Conservation (phyloP, 2,888 invertebrate genomes). For the Pegoplata infirma region DNA sequence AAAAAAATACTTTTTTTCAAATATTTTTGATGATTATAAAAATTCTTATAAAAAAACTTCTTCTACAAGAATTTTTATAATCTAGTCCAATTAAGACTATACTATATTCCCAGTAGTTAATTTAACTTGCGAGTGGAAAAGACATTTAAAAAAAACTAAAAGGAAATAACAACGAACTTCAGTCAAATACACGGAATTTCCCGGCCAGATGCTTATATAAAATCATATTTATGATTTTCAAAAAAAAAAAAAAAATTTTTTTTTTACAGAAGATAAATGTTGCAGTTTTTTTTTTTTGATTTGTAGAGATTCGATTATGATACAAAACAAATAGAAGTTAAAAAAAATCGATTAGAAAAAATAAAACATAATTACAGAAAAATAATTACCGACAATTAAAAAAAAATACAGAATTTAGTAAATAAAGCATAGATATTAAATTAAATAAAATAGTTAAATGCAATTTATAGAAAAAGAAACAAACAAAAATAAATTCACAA, state of each 20-base stretch:
- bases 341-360: conserved; percentile 47
- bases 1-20: conserved; percentile 11
- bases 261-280: conserved; percentile 34
- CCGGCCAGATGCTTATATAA: conserved; percentile 77
- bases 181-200: conserved; percentile 78
- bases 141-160: too few relatives aligned
- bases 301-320: conserved; percentile 54
- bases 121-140: conserved; percentile 48
- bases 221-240: conserved; percentile 59
- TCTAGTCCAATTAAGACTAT: conserved; percentile 15
- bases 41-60: conserved; percentile 3
- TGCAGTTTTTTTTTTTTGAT: conserved; percentile 40
- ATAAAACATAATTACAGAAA: conserved; percentile 21
- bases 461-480: background rate
- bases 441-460: too few relatives aligned
- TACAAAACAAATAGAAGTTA: conserved; percentile 52
- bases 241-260: conserved; percentile 49
- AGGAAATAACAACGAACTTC: conserved; percentile 70
- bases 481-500: conserved; percentile 36
- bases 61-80: conserved; percentile 28
- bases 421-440: background rate
- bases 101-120: conserved; percentile 66
- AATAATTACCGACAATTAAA: too few relatives aligned
- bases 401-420: conserved; percentile 14
- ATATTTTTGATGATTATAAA: conserved; percentile 5